These are phyloP conservation scores for Turnix velox DNA, from an alignment of 2,113 vertebrate genomes.

Conservation along the genomic window DNA sequence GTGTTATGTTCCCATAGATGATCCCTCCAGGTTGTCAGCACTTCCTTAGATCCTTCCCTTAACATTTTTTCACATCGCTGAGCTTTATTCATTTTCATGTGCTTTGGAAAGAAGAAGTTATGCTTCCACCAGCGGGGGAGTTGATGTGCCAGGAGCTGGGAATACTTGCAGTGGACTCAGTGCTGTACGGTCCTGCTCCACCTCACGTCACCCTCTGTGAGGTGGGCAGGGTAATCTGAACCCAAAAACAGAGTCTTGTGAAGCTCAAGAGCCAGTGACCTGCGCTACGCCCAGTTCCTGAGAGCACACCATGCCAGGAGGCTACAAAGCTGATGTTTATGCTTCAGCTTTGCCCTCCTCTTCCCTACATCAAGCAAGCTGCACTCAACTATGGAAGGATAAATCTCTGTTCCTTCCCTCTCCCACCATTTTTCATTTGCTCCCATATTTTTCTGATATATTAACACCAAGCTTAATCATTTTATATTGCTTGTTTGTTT, in stretches of 20 bases:
- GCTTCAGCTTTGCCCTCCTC: not conserved
- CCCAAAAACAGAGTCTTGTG: not conserved
- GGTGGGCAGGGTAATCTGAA: not conserved
- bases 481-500: constrained; percentile 8
- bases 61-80: constrained; percentile 6
- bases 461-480: constrained; percentile 17
- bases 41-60: not conserved
- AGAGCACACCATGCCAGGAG: not conserved
- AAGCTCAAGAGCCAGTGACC: not conserved
- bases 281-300: not conserved
- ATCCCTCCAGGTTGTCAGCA: not conserved
- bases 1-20: not conserved
- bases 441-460: constrained; percentile 40
- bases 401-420: not conserved
- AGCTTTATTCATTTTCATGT: constrained; percentile 37
- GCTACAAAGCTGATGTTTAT: not conserved
- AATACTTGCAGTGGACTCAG: not conserved
- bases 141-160: not conserved
- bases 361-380: not conserved
- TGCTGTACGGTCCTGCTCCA: not conserved
- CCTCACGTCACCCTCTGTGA: not conserved
- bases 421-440: constrained; percentile 39
- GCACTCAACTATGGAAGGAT: not conserved
- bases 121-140: not conserved
- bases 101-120: constrained; percentile 13